phyloP scores from a whole-genome alignment of 2,888 invertebrate species.

The Cheilosia urbana region DNA sequence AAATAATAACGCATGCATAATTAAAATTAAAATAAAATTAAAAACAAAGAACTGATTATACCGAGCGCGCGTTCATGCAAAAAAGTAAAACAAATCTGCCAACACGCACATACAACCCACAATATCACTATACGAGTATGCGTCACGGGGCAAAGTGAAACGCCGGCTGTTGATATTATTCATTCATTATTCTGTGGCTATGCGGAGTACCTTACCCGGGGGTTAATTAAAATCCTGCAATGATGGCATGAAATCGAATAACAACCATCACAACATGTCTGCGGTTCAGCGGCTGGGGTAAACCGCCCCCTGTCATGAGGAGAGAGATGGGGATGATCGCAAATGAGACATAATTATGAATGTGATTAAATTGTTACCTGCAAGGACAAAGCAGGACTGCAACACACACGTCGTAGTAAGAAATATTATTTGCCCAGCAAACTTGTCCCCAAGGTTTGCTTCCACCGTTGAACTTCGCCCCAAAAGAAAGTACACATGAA shows the following conservation, averaged over 20 bases:
- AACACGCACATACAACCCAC: not conserved
- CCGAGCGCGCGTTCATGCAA: no score
- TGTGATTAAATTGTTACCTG: conserved; percentile 12
- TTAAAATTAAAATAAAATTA: no score
- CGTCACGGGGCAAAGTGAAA: not conserved
- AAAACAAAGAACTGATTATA: no score
- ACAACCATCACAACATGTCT: conserved; percentile 21
- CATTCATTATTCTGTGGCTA: conserved; percentile 61
- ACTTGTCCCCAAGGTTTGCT: conserved; percentile 40
- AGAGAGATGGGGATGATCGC: not conserved
- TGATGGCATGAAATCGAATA: conserved; percentile 31
- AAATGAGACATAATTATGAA: conserved; percentile 7
- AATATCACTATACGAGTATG: not conserved
- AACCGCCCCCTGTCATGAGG: conserved; percentile 5
- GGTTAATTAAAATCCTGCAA: conserved; percentile 63
- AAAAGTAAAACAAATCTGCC: no score
- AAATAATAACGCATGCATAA: no score
- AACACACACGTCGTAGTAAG: not conserved
- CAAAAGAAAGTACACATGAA: conserved; percentile 18
- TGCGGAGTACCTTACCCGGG: conserved; percentile 46
- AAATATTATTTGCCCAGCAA: conserved; percentile 44
- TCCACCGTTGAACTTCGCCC: not conserved
- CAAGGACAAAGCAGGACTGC: not conserved
- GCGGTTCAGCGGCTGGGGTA: conserved; percentile 1
- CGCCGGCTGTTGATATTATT: conserved; percentile 53